phyloP scores from a whole-genome alignment of 2,888 invertebrate species.

The Stenodema calcarata region DNA sequence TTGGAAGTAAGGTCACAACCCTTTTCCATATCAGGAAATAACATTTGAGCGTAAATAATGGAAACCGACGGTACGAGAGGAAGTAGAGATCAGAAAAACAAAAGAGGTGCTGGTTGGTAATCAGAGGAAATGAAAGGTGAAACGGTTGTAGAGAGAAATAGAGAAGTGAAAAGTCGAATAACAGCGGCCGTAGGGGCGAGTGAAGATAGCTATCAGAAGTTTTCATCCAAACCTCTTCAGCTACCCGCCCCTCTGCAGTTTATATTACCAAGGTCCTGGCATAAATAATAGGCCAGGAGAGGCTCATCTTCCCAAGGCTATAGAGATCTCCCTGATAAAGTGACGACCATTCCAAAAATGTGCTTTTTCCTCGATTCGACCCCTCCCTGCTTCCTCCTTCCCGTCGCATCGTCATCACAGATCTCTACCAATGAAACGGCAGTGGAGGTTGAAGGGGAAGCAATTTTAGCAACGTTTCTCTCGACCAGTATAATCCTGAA shows the following conservation, averaged over 20 bases:
- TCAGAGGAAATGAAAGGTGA: slow-evolving; percentile 28
- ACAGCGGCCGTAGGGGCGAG: neutral
- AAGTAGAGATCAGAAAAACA: neutral
- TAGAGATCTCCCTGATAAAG: neutral
- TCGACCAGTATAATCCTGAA: neutral
- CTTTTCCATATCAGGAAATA: slow-evolving; percentile 34
- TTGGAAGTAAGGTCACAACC: neutral
- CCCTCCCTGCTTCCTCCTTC: neutral
- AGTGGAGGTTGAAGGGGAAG: neutral
- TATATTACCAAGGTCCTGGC: neutral
- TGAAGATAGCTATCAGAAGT: slow-evolving; percentile 22
- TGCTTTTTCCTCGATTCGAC: neutral
- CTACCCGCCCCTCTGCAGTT: neutral
- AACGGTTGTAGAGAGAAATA: neutral
- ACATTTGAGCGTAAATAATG: slow-evolving; percentile 33
- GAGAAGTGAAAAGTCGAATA: neutral
- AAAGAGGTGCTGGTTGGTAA: neutral
- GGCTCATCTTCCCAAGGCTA: neutral
- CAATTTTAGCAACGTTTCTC: neutral
- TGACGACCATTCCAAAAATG: neutral
- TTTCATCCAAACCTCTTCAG: slow-evolving; percentile 14
- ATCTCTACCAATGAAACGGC: neutral
- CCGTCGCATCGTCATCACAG: neutral
- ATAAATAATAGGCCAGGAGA: neutral
- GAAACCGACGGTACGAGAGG: neutral